Conservation (phyloP, 2,888 invertebrate species). For the Drosophila trichaetosa region DNA sequence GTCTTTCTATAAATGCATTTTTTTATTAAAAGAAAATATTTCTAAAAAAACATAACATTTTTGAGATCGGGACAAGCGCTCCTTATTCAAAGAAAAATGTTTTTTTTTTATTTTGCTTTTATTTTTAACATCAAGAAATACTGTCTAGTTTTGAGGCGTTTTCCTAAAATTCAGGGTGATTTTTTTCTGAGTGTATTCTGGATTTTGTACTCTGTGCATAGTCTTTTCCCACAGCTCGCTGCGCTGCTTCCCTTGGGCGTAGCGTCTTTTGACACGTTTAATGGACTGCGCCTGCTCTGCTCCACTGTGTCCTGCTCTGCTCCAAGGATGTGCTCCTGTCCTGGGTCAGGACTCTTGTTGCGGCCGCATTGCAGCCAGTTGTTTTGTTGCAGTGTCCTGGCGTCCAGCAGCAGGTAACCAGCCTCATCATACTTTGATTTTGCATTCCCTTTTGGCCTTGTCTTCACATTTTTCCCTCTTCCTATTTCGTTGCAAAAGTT, state of each 20-base stretch:
- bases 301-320: not conserved
- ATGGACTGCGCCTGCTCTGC: conserved; percentile 58
- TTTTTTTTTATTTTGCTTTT: too few relatives aligned
- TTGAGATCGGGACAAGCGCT: too few relatives aligned
- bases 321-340: not conserved
- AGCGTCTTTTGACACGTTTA: conserved; percentile 75
- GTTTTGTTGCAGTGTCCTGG: conserved; percentile 16
- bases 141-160: not conserved
- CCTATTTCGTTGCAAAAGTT: conserved; percentile 19
- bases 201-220: not conserved
- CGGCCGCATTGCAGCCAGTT: conserved; percentile 65
- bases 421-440: conserved; percentile 71
- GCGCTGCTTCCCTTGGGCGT: conserved; percentile 49
- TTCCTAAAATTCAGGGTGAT: rapidly evolving
- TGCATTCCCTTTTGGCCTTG: conserved; percentile 68
- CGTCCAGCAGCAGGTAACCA: conserved; percentile 43
- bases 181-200: not conserved
- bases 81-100: too few relatives aligned
- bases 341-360: conserved; percentile 34
- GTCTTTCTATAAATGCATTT: too few relatives aligned
- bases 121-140: not conserved
- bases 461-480: conserved; percentile 32
- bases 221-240: conserved; percentile 15
- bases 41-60: too few relatives aligned
- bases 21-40: too few relatives aligned